These are phyloP conservation scores for Microctenopoma stevenorrisi DNA, from an alignment of 2,797 vertebrate genomes.

Conservation along the genomic window DNA sequence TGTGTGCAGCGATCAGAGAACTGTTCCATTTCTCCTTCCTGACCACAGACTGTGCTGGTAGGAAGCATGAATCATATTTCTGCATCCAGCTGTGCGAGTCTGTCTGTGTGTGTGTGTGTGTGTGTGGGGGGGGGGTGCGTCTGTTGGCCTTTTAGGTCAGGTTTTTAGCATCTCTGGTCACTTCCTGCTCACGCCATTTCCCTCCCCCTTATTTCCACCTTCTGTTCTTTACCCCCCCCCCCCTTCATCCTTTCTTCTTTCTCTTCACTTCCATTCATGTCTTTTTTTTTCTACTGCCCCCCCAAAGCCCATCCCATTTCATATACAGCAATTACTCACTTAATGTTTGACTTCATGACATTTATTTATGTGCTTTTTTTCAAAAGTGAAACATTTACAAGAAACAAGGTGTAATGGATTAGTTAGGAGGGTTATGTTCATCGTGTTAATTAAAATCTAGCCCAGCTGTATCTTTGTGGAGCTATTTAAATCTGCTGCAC, in stretches of 20 bases:
- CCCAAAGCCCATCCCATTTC: too few relatives aligned
- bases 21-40: background rate
- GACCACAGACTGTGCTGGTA: background rate
- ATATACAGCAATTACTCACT: too few relatives aligned
- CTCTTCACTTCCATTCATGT: background rate
- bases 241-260: background rate
- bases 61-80: slow-evolving; percentile 25
- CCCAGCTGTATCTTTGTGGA: background rate
- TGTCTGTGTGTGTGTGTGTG: slow-evolving; percentile 3
- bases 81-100: slow-evolving; percentile 23
- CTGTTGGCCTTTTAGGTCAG: slow-evolving; percentile 31
- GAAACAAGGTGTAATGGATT: too few relatives aligned
- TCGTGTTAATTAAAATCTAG: too few relatives aligned
- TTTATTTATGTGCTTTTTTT: too few relatives aligned
- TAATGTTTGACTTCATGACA: background rate
- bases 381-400: too few relatives aligned
- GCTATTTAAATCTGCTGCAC: background rate
- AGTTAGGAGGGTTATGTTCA: background rate
- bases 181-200: slow-evolving; percentile 38
- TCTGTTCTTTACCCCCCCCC: too few relatives aligned
- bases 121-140: slow-evolving; percentile 45
- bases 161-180: slow-evolving; percentile 21
- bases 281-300: background rate
- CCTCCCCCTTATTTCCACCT: too few relatives aligned
- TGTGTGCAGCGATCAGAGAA: background rate